These are phyloP conservation scores for Acrobasis consociella DNA, from an alignment of 2,888 invertebrate species.

Conservation along the genomic window DNA sequence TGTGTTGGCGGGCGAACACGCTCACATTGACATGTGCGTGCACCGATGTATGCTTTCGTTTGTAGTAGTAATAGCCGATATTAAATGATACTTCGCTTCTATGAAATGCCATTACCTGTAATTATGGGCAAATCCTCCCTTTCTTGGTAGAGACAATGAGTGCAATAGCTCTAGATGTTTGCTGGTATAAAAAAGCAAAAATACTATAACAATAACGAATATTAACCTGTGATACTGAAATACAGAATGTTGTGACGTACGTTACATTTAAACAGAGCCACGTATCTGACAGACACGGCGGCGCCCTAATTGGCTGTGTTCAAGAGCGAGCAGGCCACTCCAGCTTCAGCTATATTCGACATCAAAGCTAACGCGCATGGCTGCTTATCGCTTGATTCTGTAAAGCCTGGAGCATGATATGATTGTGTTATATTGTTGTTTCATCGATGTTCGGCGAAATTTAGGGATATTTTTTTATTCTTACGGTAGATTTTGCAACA, in stretches of 20 bases:
- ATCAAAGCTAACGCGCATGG: constrained; percentile 11
- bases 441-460: no score
- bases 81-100: no score
- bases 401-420: background rate
- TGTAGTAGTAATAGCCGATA: no score
- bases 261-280: background rate
- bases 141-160: no score
- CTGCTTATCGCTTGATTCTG: constrained; percentile 16
- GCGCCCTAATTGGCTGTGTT: constrained; percentile 16
- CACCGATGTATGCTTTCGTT: no score
- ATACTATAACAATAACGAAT: background rate
- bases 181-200: background rate
- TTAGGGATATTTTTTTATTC: no score
- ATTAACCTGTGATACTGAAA: constrained; percentile 1
- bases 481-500: no score
- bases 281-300: background rate
- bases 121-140: no score
- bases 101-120: no score
- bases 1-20: no score
- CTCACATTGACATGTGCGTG: no score
- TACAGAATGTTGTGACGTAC: background rate
- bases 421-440: background rate
- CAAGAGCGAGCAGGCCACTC: constrained; percentile 12
- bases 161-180: no score
- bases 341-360: constrained; percentile 16